Base-by-base conservation (phyloP, 1,140 invertebrate genomes). In the Archegozetes longisetosus region DNA sequence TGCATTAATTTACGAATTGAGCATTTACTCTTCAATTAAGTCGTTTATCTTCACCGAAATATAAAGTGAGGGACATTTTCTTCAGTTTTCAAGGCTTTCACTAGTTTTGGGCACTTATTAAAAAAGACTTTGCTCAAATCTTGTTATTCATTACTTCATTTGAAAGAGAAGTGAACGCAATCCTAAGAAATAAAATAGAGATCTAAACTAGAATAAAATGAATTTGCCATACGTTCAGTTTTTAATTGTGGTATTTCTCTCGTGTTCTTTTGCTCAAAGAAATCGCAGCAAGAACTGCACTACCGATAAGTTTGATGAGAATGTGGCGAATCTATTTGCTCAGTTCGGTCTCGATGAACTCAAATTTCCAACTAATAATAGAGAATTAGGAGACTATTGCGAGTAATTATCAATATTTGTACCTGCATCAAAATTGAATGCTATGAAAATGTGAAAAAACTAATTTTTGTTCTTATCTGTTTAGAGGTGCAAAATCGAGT, bases 281-380 rank as follows among this genome's bases (percentile, higher is more conserved):
- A 6, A 40, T 6, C 17, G 6, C 32, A 40, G 24, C 27, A 29
- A 50, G 27, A 58, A 58, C 24, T 58, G 57, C 40, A 49, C 46
- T 2, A 23, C 27, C 1, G 48, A 58, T 53, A 47, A 20, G 17
- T 58, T 58, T 26, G 57, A 58, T 24, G 29, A 1, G 2, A 49
- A 47, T 27, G 49, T 51, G n/a, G 29, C 47, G 17, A 27, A 27
- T 24, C 46, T 47, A 12, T 58, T 49, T 25, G 57, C 46, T 13
- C 57, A 58, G 23, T 58, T 58, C 49, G 57, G 57, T 46, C 12
- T 50, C 13, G 57, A 58, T 3, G 14, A 40, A 50, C 22, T 53
- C 13, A 20, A 25, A 23, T 40, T 58, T 13, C 57, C 57, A 1
- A 23, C 49, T 14, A 50, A 13, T 13, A 17, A 58, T 12, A 22